Percentiles rank a stretch among this genome's conserved stretches.
These are phyloP conservation scores for Apomyelois bistriatella DNA, from an alignment of 2,888 invertebrate genomes.

Conservation along the genomic window DNA sequence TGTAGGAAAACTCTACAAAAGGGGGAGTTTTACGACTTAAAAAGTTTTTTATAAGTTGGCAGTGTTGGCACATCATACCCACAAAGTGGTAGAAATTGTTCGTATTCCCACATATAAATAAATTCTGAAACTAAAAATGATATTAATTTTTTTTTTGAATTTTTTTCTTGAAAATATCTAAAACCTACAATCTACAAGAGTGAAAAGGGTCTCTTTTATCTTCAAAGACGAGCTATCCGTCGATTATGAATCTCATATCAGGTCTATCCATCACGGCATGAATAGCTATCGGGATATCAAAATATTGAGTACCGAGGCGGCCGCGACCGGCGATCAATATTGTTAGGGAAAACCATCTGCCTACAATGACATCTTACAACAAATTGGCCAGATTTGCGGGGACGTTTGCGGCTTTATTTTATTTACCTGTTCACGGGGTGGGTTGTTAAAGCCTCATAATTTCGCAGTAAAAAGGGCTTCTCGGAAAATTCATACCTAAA, in stretches of 20 bases:
- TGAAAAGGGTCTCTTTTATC: neutral
- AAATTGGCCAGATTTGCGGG: slow-evolving; percentile 6
- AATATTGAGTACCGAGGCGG: slow-evolving; percentile 4
- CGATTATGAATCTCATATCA: slow-evolving; percentile 11
- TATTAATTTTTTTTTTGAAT: too few species aligned
- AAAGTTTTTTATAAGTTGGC: too few species aligned
- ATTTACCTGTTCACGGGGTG: neutral
- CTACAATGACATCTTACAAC: neutral
- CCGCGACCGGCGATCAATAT: slow-evolving; percentile 5
- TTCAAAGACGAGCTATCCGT: neutral
- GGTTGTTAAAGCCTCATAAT: neutral
- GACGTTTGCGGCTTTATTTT: neutral
- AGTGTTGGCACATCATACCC: too few species aligned
- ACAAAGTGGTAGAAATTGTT: too few species aligned
- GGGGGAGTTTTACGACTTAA: too few species aligned
- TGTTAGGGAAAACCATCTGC: slow-evolving; percentile 7
- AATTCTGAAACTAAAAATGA: too few species aligned
- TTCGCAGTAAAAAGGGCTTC: neutral
- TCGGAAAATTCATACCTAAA: neutral
- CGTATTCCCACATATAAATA: too few species aligned
- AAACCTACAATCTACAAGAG: neutral
- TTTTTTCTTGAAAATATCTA: too few species aligned
- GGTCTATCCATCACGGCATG: slow-evolving; percentile 8
- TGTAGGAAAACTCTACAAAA: too few species aligned
- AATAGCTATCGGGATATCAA: slow-evolving; percentile 3